phyloP scores from a whole-genome alignment of 2,113 vertebrate genomes.

The Smithornis capensis region DNA sequence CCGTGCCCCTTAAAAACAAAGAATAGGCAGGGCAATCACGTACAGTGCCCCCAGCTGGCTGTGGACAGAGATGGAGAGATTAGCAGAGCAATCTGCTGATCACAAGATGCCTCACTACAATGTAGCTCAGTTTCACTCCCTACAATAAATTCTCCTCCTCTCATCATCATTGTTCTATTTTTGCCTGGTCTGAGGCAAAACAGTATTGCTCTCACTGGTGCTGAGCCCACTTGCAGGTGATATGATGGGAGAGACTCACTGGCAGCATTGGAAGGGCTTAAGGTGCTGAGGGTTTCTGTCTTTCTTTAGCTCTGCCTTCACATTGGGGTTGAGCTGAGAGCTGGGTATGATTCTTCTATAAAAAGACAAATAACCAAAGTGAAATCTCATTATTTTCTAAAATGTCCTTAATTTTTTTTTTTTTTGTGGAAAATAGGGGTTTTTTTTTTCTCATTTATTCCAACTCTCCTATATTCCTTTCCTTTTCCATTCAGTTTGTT shows the following conservation, averaged over 20 bases:
- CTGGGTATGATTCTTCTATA: neutral
- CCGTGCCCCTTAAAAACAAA: neutral
- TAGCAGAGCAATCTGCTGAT: neutral
- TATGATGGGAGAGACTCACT: neutral
- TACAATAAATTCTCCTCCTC: neutral
- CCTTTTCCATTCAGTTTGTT: neutral
- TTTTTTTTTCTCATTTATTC: neutral
- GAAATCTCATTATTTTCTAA: neutral
- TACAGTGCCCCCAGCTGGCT: fast-evolving
- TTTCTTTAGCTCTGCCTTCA: neutral
- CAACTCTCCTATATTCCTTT: neutral
- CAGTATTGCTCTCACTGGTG: fast-evolving
- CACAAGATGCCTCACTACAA: neutral
- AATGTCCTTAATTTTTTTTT: neutral
- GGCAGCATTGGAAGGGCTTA: fast-evolving
- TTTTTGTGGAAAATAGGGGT: neutral
- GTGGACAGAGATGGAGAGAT: neutral
- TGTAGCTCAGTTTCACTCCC: neutral
- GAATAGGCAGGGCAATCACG: neutral
- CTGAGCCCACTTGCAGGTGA: neutral
- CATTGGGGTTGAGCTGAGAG: neutral
- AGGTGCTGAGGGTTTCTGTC: neutral
- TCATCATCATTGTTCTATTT: neutral
- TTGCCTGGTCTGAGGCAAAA: neutral
- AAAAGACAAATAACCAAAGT: neutral